Base-by-base conservation (phyloP, 2,113 vertebrate genomes). In the Zapornia atra region DNA sequence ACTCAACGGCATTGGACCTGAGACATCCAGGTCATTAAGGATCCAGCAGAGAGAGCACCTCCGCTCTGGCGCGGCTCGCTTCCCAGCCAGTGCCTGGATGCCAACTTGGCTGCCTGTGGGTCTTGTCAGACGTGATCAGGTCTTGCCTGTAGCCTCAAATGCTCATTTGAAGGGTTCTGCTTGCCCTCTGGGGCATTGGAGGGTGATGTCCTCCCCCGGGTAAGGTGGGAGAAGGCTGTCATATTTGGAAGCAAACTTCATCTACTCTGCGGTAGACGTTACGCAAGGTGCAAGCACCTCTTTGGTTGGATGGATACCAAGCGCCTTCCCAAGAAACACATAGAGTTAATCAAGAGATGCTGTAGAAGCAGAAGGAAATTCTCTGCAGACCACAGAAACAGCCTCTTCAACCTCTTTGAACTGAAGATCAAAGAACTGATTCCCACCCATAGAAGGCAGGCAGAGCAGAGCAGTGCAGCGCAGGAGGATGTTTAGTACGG, bases 371-470 rank as follows among this genome's bases (percentile, higher is more conserved):
- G 66, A 78, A 86, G 51, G 25, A 59, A 91, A 93, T 76, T 91
- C 94, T 94, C 92, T 85, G 65, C 46, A 78, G 88, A 59, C 77
- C 12, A 10, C 75, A 91, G 57, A 84, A 96, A 90, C 38, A 83
- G 72, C 38, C 51, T 90, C 73, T 82, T 86, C 94, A 88, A 31
- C 44, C 80, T 57, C 95, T 96, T 96, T 95, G 96, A 96, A 94
- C 83, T 92, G 83, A 82, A 94, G 96, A 95, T 95, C 94, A 97
- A 93, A 96, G 95, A 84, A 88, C 28, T 40, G 53, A 40, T 91
- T 92, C 86, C 80, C 28, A 84, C n/a, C 61, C 82, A 72, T 40
- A 82, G 65, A 80, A 96, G 63, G 80, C 42, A 25, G 65, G 12
- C 63, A 81, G 82, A 4, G 12, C 63, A 81, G 82, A 4, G 82